These are phyloP conservation scores for Drosophila repletoides DNA, from an alignment of 1,140 invertebrate genomes.

Conservation along the genomic window DNA sequence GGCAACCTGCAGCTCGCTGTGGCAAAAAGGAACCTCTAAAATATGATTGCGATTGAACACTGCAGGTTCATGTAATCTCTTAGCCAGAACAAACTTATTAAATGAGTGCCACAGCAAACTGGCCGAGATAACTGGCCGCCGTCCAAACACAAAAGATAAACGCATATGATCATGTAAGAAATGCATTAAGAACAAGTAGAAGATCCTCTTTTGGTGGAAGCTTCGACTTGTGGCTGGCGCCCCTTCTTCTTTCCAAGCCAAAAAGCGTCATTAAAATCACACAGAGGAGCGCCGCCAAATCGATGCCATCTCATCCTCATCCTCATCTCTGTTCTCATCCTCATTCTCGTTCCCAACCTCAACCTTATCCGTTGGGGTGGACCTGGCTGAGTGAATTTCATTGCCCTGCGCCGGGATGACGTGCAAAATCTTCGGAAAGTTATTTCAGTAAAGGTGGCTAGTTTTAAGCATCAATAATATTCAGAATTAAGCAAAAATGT, in stretches of 20 bases:
- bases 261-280: conserved; percentile 68
- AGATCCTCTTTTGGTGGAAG: too few relatives aligned
- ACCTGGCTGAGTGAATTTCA: conserved; percentile 5
- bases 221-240: too few relatives aligned
- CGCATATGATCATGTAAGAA: conserved; percentile 79
- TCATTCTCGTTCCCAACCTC: not conserved
- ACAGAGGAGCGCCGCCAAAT: conserved; percentile 68
- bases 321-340: not conserved
- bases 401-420: conserved; percentile 33
- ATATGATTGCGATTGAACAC: conserved; percentile 81
- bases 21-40: conserved; percentile 36
- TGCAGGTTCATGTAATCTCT: conserved; percentile 82
- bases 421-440: conserved; percentile 4
- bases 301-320: conserved; percentile 45
- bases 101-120: conserved; percentile 75
- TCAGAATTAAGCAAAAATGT: too few relatives aligned
- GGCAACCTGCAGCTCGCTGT: conserved; percentile 12
- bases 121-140: conserved; percentile 45
- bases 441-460: too few relatives aligned
- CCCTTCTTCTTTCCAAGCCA: not conserved
- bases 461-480: too few relatives aligned
- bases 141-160: conserved; percentile 75
- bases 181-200: conserved; percentile 69
- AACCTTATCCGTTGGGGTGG: conserved; percentile 7
- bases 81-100: conserved; percentile 80